Conservation (phyloP, 2,113 vertebrate species). For the Pogona vitticeps region DNA sequence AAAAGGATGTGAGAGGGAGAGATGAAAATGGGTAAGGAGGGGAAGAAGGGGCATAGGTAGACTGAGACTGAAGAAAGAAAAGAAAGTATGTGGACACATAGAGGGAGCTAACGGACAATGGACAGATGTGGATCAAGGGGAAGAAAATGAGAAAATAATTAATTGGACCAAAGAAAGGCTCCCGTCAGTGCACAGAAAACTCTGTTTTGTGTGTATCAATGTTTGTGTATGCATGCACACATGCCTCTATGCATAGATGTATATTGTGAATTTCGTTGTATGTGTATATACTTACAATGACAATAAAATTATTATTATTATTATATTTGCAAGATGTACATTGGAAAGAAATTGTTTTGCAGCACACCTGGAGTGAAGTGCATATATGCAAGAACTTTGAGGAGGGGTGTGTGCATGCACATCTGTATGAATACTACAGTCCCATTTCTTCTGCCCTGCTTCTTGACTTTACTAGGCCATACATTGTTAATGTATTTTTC, state of each 20-base stretch:
- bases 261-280: too few species aligned
- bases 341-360: not conserved
- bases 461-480: not conserved
- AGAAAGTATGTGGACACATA: not conserved
- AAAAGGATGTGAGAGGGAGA: not conserved
- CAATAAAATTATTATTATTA: too few species aligned
- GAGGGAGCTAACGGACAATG: too few species aligned
- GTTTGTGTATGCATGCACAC: not conserved
- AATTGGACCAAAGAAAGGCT: not conserved
- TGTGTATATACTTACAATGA: too few species aligned
- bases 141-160: too few species aligned
- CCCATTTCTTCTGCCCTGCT: not conserved
- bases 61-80: not conserved
- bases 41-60: not conserved
- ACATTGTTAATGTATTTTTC: not conserved
- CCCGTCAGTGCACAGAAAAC: not conserved
- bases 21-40: not conserved
- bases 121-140: not conserved
- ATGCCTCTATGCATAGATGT: not conserved
- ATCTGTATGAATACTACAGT: rapidly evolving
- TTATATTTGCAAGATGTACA: too few species aligned
- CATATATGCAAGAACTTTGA: not conserved
- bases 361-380: not conserved
- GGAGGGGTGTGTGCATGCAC: rapidly evolving
- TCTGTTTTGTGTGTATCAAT: not conserved